Conservation (phyloP, 1,140 invertebrate genomes). For the Brachionus rotundiformis region DNA sequence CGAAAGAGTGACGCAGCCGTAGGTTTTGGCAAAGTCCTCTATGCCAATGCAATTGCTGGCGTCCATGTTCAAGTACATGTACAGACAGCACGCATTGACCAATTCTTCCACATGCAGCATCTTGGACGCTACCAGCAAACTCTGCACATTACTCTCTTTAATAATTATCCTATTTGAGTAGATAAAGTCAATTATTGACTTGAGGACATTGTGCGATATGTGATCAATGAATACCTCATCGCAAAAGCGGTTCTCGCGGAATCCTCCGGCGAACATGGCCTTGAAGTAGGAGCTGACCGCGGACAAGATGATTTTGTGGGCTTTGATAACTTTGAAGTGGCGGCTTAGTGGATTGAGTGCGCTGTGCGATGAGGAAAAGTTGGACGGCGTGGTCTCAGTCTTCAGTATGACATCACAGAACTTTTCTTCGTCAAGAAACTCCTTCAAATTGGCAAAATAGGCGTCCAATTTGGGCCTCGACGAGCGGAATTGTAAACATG, state of each 20-base stretch:
- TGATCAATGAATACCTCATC: constrained; percentile 78
- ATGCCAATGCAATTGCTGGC: constrained; percentile 91
- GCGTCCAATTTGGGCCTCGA: neutral
- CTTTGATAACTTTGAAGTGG: constrained; percentile 53
- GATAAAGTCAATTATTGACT: constrained; percentile 81
- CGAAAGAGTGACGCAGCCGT: constrained; percentile 79
- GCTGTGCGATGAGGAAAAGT: neutral
- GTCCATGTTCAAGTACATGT: constrained; percentile 83
- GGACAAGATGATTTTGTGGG: constrained; percentile 62
- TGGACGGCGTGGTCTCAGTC: constrained; percentile 57
- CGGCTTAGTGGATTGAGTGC: neutral
- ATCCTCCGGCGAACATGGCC: constrained; percentile 84
- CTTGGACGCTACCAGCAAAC: constrained; percentile 82
- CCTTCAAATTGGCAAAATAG: constrained; percentile 68
- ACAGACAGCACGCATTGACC: constrained; percentile 84
- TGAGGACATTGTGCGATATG: constrained; percentile 81
- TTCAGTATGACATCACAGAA: constrained; percentile 69
- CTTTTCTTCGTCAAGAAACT: constrained; percentile 83
- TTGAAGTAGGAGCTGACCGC: constrained; percentile 71
- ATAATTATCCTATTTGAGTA: constrained; percentile 84
- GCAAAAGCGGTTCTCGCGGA: constrained; percentile 57
- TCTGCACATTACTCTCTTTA: constrained; percentile 85
- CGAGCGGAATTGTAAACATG: neutral
- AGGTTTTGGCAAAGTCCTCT: constrained; percentile 84
- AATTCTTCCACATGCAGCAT: constrained; percentile 90